These are phyloP conservation scores for Leptocoma aspasia DNA, from an alignment of 2,113 vertebrate genomes.

Conservation along the genomic window DNA sequence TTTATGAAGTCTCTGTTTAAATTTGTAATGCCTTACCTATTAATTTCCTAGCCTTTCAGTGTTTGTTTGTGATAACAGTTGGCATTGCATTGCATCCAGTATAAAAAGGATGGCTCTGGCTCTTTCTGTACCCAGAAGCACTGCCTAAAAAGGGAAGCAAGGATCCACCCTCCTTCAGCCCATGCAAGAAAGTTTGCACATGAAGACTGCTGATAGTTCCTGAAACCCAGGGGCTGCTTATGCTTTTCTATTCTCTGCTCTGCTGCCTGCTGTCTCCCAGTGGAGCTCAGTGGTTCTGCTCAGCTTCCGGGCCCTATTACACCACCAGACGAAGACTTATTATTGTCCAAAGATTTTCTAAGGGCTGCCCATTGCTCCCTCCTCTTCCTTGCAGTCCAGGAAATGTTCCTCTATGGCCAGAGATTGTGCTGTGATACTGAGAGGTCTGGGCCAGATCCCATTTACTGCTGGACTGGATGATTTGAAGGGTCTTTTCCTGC, in stretches of 20 bases:
- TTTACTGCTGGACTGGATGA: accelerated
- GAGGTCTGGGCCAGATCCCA: neutral
- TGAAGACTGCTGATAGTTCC: neutral
- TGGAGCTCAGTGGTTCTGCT: neutral
- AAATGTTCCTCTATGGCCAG: neutral
- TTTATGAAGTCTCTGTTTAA: neutral
- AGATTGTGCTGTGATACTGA: neutral
- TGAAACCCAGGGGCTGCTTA: neutral
- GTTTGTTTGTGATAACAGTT: neutral
- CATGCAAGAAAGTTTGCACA: neutral
- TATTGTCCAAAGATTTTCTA: neutral
- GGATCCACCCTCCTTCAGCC: neutral
- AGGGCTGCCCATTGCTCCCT: neutral
- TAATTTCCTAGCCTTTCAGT: neutral
- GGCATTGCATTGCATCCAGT: neutral
- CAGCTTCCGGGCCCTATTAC: neutral
- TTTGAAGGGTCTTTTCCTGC: neutral
- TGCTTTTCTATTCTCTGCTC: neutral
- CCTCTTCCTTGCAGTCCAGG: neutral
- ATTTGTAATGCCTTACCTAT: neutral
- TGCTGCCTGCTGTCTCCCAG: accelerated
- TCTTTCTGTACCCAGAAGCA: neutral
- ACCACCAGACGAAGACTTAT: neutral
- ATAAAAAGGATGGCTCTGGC: neutral
- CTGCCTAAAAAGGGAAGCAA: neutral